Percentiles rank a stretch among this genome's conserved stretches.
These are phyloP conservation scores for Salvator merianae DNA, from an alignment of 2,113 vertebrate species.

Conservation along the genomic window DNA sequence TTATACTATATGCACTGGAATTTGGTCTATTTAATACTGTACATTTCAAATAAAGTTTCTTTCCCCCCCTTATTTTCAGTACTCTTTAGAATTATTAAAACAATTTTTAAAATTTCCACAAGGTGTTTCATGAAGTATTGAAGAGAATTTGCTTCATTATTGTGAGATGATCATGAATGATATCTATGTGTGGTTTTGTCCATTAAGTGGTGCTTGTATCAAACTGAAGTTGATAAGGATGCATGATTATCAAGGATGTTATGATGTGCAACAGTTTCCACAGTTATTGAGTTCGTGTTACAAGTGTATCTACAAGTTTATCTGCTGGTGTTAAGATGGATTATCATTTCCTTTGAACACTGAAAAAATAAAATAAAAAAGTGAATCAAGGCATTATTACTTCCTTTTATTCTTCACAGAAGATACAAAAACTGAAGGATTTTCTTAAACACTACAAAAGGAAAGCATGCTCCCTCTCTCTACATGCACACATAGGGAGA, in stretches of 20 bases:
- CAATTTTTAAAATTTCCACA: no score
- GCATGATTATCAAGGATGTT: slow-evolving; percentile 45
- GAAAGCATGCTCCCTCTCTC: neutral
- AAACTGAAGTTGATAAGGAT: slow-evolving; percentile 44
- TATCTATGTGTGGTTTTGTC: no score
- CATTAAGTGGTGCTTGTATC: slow-evolving; percentile 2
- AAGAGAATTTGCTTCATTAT: no score
- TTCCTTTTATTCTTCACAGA: slow-evolving; percentile 50
- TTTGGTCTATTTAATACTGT: neutral
- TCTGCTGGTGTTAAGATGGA: slow-evolving; percentile 53
- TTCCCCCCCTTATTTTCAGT: rapidly evolving
- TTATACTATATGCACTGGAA: neutral
- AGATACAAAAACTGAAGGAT: slow-evolving; percentile 51
- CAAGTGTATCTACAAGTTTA: slow-evolving; percentile 51
- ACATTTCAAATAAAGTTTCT: neutral
- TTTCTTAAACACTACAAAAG: slow-evolving; percentile 63
- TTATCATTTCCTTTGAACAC: slow-evolving; percentile 49
- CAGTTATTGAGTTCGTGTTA: slow-evolving; percentile 50
- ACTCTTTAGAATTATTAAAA: neutral
- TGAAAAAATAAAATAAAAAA: slow-evolving; percentile 17
- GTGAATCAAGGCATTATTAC: slow-evolving; percentile 8
- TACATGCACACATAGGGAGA: neutral
- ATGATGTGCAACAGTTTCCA: slow-evolving; percentile 40
- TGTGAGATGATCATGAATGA: no score
- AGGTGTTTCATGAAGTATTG: no score